phyloP scores from a whole-genome alignment of 2,113 vertebrate species.

The Genyomyrus donnyi region DNA sequence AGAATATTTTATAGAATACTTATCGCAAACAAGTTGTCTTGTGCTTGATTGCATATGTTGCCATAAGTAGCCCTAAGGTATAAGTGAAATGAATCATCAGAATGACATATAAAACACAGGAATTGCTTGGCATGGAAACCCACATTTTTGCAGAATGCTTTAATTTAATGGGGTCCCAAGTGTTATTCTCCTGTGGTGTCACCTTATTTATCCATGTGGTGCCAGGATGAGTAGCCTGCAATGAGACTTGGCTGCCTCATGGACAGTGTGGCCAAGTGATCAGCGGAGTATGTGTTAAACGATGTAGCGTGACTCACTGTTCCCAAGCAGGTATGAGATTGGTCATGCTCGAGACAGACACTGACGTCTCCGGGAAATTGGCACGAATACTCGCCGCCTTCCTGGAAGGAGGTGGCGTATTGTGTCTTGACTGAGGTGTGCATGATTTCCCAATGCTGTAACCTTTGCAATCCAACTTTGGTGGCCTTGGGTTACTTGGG shows the following conservation, averaged over 20 bases:
- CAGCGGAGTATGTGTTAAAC: background rate
- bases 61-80: background rate
- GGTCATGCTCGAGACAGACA: background rate
- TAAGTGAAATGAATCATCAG: background rate
- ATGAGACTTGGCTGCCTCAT: background rate
- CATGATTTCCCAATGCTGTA: background rate
- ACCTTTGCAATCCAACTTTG: background rate
- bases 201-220: background rate
- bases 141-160: background rate
- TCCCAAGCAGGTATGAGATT: background rate
- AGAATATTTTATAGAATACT: background rate
- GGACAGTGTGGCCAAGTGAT: background rate
- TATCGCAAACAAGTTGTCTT: background rate
- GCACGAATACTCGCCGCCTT: background rate
- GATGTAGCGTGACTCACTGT: background rate
- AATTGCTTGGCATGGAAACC: background rate
- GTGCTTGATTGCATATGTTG: background rate
- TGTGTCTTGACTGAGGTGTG: background rate
- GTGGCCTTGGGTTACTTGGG: background rate
- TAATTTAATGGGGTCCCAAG: background rate
- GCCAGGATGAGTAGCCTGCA: background rate
- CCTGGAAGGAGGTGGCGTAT: background rate
- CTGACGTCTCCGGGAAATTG: background rate
- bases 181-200: background rate
- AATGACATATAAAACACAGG: background rate